Conservation (phyloP, 2,113 vertebrate genomes). For the Cisticola juncidis region DNA sequence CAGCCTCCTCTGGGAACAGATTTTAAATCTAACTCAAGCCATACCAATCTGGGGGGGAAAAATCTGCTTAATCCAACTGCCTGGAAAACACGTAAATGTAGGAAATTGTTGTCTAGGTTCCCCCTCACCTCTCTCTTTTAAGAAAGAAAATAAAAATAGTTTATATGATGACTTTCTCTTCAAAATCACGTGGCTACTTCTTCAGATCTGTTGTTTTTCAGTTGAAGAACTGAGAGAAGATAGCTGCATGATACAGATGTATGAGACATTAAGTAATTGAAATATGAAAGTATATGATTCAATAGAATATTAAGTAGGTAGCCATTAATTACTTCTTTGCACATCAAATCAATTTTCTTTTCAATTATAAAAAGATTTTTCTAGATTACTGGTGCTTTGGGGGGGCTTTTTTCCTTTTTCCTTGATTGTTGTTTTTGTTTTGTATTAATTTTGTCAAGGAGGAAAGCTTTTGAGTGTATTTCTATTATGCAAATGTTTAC, state of each 20-base stretch:
- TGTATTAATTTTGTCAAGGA: background rate
- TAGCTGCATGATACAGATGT: background rate
- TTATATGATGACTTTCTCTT: background rate
- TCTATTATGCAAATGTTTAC: background rate
- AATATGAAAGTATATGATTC: background rate
- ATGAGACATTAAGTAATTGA: background rate
- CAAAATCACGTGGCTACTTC: background rate
- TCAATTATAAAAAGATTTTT: background rate
- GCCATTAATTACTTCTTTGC: background rate
- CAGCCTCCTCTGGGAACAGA: constrained; percentile 48
- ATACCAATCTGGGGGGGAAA: background rate
- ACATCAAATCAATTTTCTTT: background rate
- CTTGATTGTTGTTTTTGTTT: background rate
- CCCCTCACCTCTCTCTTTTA: background rate
- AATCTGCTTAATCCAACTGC: background rate
- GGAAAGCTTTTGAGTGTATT: background rate
- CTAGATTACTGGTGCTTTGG: background rate
- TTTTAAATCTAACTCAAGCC: constrained; percentile 68
- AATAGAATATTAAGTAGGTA: background rate
- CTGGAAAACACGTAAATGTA: constrained; percentile 14
- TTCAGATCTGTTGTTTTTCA: background rate
- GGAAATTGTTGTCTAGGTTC: background rate
- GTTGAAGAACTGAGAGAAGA: background rate
- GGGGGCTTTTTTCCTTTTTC: background rate
- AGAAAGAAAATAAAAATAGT: background rate